A percentile compares a stretch with the other conserved stretches of the same genome.
Conservation (phyloP, 2,888 invertebrate genomes). For the Flexamia atlantica region DNA sequence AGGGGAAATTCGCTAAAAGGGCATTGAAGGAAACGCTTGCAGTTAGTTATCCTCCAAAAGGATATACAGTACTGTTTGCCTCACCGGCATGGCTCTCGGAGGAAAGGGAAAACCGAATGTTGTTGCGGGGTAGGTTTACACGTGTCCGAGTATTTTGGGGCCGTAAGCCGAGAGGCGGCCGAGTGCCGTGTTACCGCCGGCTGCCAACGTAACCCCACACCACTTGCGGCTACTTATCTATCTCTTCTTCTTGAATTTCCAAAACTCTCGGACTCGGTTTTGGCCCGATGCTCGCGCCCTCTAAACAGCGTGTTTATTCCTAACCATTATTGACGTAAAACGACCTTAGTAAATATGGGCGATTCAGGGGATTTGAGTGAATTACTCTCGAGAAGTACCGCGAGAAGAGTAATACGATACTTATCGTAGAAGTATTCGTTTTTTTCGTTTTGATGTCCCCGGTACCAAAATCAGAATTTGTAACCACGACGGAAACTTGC, state of each 20-base stretch:
- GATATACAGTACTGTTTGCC: not conserved
- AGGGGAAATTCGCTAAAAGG: too few species aligned
- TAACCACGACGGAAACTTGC: too few species aligned
- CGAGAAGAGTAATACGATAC: too few species aligned
- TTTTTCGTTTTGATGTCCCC: too few species aligned
- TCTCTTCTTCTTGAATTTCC: constrained; percentile 21
- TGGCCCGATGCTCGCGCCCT: constrained; percentile 3
- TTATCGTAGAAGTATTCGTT: too few species aligned
- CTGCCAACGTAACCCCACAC: constrained; percentile 20
- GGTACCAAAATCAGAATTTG: too few species aligned
- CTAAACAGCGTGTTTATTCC: not conserved
- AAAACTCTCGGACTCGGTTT: constrained; percentile 27
- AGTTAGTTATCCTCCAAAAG: not conserved
- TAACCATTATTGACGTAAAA: not conserved
- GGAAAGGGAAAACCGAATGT: constrained; percentile 17
- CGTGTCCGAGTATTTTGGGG: constrained; percentile 28
- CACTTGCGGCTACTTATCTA: constrained; percentile 48
- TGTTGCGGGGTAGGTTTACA: constrained; percentile 23
- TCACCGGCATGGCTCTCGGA: not conserved
- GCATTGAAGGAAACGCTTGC: too few species aligned
- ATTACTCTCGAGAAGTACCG: too few species aligned
- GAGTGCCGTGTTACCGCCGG: constrained; percentile 5
- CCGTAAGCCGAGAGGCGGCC: constrained; percentile 17
- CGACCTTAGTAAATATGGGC: too few species aligned
- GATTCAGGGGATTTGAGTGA: too few species aligned